phyloP scores from a whole-genome alignment of 2,888 invertebrate genomes.

The Labia minor region DNA sequence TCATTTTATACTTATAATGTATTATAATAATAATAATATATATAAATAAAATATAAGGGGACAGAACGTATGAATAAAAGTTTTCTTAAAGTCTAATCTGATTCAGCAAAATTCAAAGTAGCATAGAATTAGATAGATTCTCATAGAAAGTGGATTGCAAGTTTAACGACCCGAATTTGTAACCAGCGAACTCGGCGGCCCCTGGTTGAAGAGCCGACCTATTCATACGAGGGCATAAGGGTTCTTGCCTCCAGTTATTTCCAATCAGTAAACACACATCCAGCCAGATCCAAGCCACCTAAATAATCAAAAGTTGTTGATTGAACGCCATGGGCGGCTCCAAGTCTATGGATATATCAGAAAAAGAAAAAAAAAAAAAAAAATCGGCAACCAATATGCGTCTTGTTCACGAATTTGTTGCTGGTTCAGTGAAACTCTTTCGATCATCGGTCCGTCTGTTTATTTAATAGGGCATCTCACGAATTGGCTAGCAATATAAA shows the following conservation, averaged over 20 bases:
- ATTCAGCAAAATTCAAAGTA: no score
- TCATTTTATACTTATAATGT: no score
- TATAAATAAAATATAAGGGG: no score
- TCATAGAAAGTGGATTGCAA: no score
- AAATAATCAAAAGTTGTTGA: slow-evolving; percentile 13
- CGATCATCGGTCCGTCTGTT: slow-evolving; percentile 1
- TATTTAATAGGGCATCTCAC: slow-evolving; percentile 2
- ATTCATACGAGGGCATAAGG: not conserved
- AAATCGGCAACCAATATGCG: not conserved
- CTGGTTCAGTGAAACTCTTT: not conserved
- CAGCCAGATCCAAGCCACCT: not conserved
- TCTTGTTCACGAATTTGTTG: not conserved
- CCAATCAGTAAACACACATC: slow-evolving; percentile 7
- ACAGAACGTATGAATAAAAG: no score
- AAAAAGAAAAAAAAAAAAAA: not conserved
- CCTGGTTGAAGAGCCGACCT: not conserved
- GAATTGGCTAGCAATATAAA: not conserved
- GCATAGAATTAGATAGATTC: no score
- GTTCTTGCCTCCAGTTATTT: not conserved
- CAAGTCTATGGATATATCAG: not conserved
- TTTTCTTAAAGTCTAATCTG: no score
- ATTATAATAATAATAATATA: no score
- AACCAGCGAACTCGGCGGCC: not conserved
- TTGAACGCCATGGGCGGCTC: slow-evolving; percentile 1
- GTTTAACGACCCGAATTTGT: no score